Evolutionary conservation across 2,888 invertebrate species (phyloP), one percentile per base, ranked within the genome.

Genomic region (Geophilus truncorum): DNA sequence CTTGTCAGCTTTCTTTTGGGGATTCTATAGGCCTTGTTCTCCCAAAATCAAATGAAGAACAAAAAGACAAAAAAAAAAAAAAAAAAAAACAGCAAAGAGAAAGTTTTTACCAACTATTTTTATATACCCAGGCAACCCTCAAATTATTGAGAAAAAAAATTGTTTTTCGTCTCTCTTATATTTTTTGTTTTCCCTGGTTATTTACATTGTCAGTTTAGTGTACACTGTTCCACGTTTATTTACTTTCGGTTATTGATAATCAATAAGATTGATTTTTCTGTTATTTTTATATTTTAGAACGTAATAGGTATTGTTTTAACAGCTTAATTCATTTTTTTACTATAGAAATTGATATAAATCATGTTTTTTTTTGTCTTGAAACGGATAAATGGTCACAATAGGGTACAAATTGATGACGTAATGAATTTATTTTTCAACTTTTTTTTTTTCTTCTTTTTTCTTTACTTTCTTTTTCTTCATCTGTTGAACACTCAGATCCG

Each of bases 1-100:
- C 70, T 70, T 70, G 70, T 70, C 70, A 70, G 70, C 70, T 70
- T 70, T 70, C 70, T 70, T 70, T 70, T 28, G 70, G 70, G 70
- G 70, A 70, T 70, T 70, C 70, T 70, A 70, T 70, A 28, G 70
- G 70, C 70, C 51, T 70, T 25, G 70, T 70, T 70, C 70, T 28
- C 25, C 70, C 4, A 28, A 70, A 70, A 70, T 25, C 28, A 23
- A n/a, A n/a, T 25, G 12, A 10, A 25, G 28, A 10, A 70, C 25
- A 70, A 10, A 70, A 25, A 70, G 28, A 12, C 9, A 70, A 25
- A 70, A 70, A 10, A 32, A 6, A 32, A 32, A 32, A 6, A 32
- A 32, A 9, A 9, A 32, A 32, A 32, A 4, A 32, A 32, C 4
- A 9, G 32, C n/a, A n/a, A n/a, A n/a, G n/a, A n/a, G n/a, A n/a